phyloP scores from a whole-genome alignment of 2,888 invertebrate genomes.

The Penaeus monodon region DNA sequence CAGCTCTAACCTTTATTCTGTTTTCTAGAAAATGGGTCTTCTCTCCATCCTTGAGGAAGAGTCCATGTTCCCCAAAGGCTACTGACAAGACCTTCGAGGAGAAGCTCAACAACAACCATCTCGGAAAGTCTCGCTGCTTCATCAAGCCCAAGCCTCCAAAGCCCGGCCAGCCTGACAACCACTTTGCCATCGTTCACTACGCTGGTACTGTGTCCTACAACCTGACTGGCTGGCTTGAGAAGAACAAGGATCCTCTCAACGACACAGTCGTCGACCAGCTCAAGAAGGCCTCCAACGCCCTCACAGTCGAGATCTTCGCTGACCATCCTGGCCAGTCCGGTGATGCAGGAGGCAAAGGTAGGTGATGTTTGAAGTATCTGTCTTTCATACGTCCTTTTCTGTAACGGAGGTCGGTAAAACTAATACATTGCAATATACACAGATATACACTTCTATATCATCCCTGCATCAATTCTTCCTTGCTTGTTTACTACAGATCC shows the following conservation, averaged over 20 bases:
- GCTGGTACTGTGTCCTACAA: slow-evolving; percentile 99
- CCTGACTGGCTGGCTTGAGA: slow-evolving; percentile 98
- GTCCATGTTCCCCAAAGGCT: slow-evolving; percentile 99
- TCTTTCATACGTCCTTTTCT: too few species aligned
- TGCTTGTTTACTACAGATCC: too few species aligned
- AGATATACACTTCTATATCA: too few species aligned
- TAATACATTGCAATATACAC: too few species aligned
- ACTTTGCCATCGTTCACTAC: slow-evolving; percentile 99
- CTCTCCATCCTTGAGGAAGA: slow-evolving; percentile 99
- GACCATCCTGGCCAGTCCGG: slow-evolving; percentile 95
- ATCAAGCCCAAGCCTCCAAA: slow-evolving; percentile 97
- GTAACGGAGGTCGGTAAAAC: too few species aligned
- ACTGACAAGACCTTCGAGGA: slow-evolving; percentile 98
- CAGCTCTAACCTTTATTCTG: too few species aligned
- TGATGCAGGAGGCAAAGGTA: slow-evolving; percentile 74
- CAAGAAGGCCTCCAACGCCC: slow-evolving; percentile 90
- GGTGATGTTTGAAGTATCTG: too few species aligned
- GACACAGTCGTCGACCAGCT: slow-evolving; percentile 98
- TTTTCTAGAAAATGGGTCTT: slow-evolving; percentile 92
- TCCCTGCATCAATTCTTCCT: too few species aligned
- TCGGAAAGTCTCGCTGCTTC: slow-evolving; percentile 98
- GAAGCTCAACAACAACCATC: slow-evolving; percentile 98
- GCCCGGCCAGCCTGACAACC: slow-evolving; percentile 95
- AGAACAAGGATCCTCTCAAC: slow-evolving; percentile 99
- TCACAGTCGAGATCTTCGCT: slow-evolving; percentile 90